Percentiles rank a stretch among this genome's conserved stretches.
Conservation (phyloP, 2,797 vertebrate species). For the Betta splendens region DNA sequence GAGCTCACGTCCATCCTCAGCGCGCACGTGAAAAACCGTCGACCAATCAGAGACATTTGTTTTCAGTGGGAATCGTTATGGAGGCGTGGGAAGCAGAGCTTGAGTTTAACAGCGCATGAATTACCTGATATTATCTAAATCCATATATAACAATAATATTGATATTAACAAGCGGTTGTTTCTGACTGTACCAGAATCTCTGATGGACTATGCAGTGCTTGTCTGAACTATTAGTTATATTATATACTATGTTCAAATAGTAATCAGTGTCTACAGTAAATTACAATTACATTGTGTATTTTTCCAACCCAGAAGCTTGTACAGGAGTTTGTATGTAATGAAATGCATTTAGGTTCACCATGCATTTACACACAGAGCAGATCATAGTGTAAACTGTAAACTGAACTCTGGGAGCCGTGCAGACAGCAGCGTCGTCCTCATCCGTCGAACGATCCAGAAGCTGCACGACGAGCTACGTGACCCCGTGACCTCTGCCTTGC, state of each 20-base stretch:
- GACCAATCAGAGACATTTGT: constrained; percentile 24
- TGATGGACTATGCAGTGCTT: constrained; percentile 81
- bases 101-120: constrained; percentile 78
- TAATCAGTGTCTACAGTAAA: constrained; percentile 83
- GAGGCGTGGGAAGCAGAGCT: constrained; percentile 28
- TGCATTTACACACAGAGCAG: constrained; percentile 42
- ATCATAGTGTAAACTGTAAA: constrained; percentile 64
- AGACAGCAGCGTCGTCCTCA: constrained; percentile 40
- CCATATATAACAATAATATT: constrained; percentile 60
- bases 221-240: constrained; percentile 84
- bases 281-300: constrained; percentile 81
- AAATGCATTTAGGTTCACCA: constrained; percentile 65
- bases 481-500: constrained; percentile 57
- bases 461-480: constrained; percentile 64
- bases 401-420: constrained; percentile 21
- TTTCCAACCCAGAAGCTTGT: constrained; percentile 81
- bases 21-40: constrained; percentile 23
- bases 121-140: constrained; percentile 51
- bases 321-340: constrained; percentile 81
- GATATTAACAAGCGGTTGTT: constrained; percentile 71
- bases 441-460: constrained; percentile 55
- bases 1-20: constrained; percentile 35
- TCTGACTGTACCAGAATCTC: constrained; percentile 69
- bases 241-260: constrained; percentile 81
- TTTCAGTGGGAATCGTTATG: constrained; percentile 21